Percentiles rank a stretch among this genome's conserved stretches.
Evolutionary conservation across 2,888 invertebrate genomes (phyloP).

Genomic region (Apodemia mormo): DNA sequence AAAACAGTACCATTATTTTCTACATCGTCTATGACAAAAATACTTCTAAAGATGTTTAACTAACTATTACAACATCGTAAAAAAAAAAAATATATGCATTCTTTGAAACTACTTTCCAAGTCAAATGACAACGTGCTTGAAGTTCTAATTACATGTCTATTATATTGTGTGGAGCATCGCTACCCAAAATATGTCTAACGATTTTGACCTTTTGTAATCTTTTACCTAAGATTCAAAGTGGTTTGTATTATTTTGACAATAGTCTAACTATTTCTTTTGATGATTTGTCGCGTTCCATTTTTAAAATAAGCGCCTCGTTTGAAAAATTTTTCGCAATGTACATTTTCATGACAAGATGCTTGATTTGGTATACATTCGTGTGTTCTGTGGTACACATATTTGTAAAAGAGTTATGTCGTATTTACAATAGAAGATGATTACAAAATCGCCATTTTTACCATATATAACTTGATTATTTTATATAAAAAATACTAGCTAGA

Average conservation of each 20-base stretch:
- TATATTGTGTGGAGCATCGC: constrained; percentile 43
- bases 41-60: constrained; percentile 11
- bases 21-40: not conserved
- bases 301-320: constrained; percentile 51
- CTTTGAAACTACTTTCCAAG: constrained; percentile 65
- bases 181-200: constrained; percentile 35
- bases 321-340: constrained; percentile 57
- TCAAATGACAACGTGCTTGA: constrained; percentile 65
- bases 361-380: not conserved
- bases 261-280: constrained; percentile 47
- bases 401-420: not conserved
- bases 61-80: constrained; percentile 50
- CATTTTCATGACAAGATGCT: constrained; percentile 24
- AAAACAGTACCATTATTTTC: not conserved
- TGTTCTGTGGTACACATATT: not conserved
- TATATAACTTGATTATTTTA: not conserved
- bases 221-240: constrained; percentile 21
- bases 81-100: constrained; percentile 56
- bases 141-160: constrained; percentile 61
- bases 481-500: not conserved
- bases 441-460: not conserved
- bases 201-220: constrained; percentile 30
- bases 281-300: constrained; percentile 73
- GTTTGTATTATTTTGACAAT: constrained; percentile 12
- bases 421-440: not conserved